A percentile compares a stretch with the other conserved stretches of the same genome.
phyloP scores from a whole-genome alignment of 35 echinoderm and acorn worm species.

The Strongylocentrotus purpuratus region DNA sequence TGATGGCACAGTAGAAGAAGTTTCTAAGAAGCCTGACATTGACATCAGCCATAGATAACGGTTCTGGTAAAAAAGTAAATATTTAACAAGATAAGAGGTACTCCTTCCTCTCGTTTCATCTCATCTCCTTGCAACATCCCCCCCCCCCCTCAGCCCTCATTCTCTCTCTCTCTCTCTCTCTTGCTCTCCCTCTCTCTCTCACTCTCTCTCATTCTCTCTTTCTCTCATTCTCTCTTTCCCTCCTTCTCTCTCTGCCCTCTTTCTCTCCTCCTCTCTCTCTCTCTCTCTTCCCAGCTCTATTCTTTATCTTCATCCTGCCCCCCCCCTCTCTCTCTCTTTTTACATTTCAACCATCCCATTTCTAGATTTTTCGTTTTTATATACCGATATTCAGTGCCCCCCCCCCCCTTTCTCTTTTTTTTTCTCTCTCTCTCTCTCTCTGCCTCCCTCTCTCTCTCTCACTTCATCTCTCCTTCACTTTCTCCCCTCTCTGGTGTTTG shows the following conservation, averaged over 20 bases:
- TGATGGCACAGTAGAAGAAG: not conserved
- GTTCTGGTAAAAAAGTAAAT: not conserved
- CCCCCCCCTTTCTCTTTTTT: not conserved
- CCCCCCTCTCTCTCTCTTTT: no score
- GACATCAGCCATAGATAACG: not conserved
- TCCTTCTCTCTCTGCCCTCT: not conserved
- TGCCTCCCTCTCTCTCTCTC: not conserved
- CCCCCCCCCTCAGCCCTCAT: not conserved
- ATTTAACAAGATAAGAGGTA: not conserved
- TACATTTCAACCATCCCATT: not conserved
- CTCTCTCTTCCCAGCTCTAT: not conserved
- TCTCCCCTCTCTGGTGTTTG: no score
- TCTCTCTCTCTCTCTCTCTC: not conserved
- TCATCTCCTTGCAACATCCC: not conserved
- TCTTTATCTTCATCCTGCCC: not conserved
- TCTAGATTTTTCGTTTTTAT: no score
- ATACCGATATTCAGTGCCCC: not conserved
- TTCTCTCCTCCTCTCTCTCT: not conserved
- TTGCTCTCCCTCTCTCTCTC: not conserved
- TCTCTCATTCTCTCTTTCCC: not conserved
- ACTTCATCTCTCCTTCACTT: not conserved
- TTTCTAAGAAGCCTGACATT: not conserved
- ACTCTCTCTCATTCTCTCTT: not conserved
- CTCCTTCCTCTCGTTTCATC: not conserved
- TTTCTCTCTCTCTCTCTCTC: not conserved